Base-by-base conservation (phyloP, 2,797 vertebrate species). In the Fratercula arctica region DNA sequence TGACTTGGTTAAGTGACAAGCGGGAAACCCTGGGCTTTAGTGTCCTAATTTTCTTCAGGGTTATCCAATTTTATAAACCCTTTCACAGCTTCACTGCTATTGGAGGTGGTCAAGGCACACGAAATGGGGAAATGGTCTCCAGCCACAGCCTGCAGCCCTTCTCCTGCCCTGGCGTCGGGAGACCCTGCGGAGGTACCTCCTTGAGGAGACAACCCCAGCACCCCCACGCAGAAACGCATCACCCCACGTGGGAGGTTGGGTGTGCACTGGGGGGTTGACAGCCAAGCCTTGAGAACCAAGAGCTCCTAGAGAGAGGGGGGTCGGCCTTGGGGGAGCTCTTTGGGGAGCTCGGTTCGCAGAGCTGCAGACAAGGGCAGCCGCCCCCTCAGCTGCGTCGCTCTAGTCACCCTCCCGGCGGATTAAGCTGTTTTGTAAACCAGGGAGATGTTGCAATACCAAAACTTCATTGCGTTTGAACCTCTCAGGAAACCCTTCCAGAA, bases 401-500 rank as follows among this genome's bases (percentile, higher is more conserved):
- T 35, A 18, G 33, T 48, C 56, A 77, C 56, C 25, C 35, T 93
- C 90, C 86, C 86, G 60, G 66, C 53, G 82, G 93, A 77, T 85
- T 89, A 74, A 74, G 56, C 51, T 91, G 60, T 85, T 96, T 91
- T 2, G 9, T 83, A 92, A 93, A 85, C 39, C 60, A 70, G 48
- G 8, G 26, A 25, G 68, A 92, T 83, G 86, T 64, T 64, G 86
- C 78, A 95, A 90, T 33, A 73, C 54, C 45, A 51, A 78, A 94
- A 82, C 23, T 67, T 77, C 28, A 20, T 76, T 92, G 89, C 5
- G 0, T 78, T 72, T 89, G 50, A 69, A 91, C 45, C 5, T 60
- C 53, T 77, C 53, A 50, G 68, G 26, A 93, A 96, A 91, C 45
- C 23, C 33, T 89, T 93, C 75, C 92, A 95, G 66, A 94, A 91